phyloP scores from a whole-genome alignment of 2,113 vertebrate species.

The Elachura formosa region DNA sequence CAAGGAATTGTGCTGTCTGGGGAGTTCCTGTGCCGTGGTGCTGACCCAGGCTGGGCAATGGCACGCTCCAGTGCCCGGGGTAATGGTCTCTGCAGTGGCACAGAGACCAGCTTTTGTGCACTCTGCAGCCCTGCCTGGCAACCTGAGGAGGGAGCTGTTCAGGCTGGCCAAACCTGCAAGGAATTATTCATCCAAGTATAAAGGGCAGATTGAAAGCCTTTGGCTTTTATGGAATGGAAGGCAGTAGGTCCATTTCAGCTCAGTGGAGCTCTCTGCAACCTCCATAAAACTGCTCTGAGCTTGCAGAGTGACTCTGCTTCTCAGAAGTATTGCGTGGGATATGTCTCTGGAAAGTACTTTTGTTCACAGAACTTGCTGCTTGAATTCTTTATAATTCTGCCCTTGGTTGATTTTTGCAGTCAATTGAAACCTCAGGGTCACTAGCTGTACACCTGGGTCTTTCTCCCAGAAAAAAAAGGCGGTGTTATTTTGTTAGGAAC shows the following conservation, averaged over 20 bases:
- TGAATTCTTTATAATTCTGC: neutral
- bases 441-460: neutral
- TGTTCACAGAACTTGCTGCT: neutral
- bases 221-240: slow-evolving; percentile 13
- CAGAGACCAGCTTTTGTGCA: neutral
- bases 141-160: neutral
- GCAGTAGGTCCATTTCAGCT: slow-evolving; percentile 18
- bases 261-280: neutral
- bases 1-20: neutral
- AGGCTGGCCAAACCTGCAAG: neutral
- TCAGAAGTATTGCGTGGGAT: neutral
- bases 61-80: neutral
- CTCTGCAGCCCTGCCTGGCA: neutral
- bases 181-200: slow-evolving; percentile 50
- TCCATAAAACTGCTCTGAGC: neutral
- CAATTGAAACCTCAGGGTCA: neutral
- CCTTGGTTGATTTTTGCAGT: neutral
- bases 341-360: neutral
- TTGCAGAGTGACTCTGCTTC: neutral
- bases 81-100: neutral
- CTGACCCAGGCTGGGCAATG: neutral
- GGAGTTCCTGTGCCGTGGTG: neutral
- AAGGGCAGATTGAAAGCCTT: slow-evolving; percentile 53
- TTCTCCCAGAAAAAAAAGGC: neutral
- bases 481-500: neutral